Evolutionary conservation across 2,888 invertebrate genomes (phyloP).

Genomic region (Agrypnus murinus): DNA sequence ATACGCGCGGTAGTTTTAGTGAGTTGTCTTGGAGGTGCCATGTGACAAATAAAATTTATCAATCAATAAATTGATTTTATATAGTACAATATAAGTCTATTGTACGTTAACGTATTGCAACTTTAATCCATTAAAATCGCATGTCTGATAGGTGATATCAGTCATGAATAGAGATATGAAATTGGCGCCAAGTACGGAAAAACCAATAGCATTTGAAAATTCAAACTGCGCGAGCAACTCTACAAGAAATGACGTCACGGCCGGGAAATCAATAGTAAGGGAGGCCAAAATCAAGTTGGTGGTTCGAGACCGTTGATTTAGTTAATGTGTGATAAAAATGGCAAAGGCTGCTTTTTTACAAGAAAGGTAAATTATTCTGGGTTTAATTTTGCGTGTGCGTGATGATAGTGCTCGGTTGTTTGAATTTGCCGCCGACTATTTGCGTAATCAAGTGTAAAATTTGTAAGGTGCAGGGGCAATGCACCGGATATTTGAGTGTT

Average conservation of each 20-base stretch:
- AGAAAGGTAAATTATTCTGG: conserved; percentile 73
- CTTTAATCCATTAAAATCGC: conserved; percentile 41
- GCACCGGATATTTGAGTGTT: conserved; percentile 52
- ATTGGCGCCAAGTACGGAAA: conserved; percentile 65
- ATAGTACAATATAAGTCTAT: conserved; percentile 25
- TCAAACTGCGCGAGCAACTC: conserved; percentile 57
- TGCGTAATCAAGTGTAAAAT: conserved; percentile 46
- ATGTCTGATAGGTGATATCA: conserved; percentile 53
- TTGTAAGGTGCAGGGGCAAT: conserved; percentile 50
- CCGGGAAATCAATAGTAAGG: conserved; percentile 65
- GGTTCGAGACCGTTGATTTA: conserved; percentile 61
- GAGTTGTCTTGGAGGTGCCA: too few species aligned
- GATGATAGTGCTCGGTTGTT: conserved; percentile 40
- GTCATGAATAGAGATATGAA: conserved; percentile 63
- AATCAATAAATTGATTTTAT: conserved; percentile 40
- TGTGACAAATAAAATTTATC: conserved; percentile 1
- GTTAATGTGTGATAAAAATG: conserved; percentile 82
- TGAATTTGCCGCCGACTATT: conserved; percentile 53
- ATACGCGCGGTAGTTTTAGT: too few species aligned
- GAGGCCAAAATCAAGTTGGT: conserved; percentile 66
- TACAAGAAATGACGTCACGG: conserved; percentile 61
- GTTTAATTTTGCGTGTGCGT: conserved; percentile 47
- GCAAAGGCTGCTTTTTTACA: conserved; percentile 82
- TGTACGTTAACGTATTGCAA: conserved; percentile 34
- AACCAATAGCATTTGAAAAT: conserved; percentile 60